phyloP scores from a whole-genome alignment of 2,113 vertebrate genomes.

The Ivindomyrus marchei region DNA sequence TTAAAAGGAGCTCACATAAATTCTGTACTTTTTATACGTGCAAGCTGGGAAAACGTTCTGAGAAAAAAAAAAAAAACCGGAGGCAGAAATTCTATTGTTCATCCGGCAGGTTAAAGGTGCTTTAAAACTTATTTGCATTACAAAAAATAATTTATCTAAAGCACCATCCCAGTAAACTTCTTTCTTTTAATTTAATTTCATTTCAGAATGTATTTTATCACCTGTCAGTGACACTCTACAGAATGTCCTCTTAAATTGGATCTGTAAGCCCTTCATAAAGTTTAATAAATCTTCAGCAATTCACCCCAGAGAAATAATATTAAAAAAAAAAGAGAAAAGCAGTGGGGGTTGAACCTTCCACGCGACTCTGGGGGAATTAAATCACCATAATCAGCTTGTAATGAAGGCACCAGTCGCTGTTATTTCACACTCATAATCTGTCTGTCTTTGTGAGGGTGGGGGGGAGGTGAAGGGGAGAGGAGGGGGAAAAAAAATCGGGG shows the following conservation, averaged over 20 bases:
- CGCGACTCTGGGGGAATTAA: constrained; percentile 89
- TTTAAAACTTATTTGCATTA: constrained; percentile 30
- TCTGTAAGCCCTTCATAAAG: constrained; percentile 99
- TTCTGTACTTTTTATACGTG: constrained; percentile 1
- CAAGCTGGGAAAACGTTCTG: neutral
- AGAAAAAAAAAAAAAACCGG: neutral
- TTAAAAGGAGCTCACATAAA: constrained; percentile 12
- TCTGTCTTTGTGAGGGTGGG: constrained; percentile 85
- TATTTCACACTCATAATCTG: constrained; percentile 84
- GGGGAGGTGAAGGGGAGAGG: constrained; percentile 28
- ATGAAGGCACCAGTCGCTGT: constrained; percentile 82
- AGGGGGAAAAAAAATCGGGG: constrained; percentile 22
- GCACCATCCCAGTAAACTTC: constrained; percentile 53
- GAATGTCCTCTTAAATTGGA: constrained; percentile 97
- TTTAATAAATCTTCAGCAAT: constrained; percentile 98
- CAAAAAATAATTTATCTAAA: constrained; percentile 41
- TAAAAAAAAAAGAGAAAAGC: constrained; percentile 71
- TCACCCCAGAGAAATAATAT: constrained; percentile 98
- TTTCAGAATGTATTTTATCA: constrained; percentile 76
- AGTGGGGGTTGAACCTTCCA: constrained; percentile 80
- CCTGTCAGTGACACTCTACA: constrained; percentile 85
- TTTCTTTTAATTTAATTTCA: constrained; percentile 48
- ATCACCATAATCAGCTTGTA: constrained; percentile 99
- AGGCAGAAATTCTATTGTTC: constrained; percentile 13
- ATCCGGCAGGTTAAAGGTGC: constrained; percentile 24